A percentile compares a stretch with the other conserved stretches of the same genome.
These are phyloP conservation scores for Myotis vivesi DNA, from an alignment of 2,797 vertebrate species.

Conservation along the genomic window DNA sequence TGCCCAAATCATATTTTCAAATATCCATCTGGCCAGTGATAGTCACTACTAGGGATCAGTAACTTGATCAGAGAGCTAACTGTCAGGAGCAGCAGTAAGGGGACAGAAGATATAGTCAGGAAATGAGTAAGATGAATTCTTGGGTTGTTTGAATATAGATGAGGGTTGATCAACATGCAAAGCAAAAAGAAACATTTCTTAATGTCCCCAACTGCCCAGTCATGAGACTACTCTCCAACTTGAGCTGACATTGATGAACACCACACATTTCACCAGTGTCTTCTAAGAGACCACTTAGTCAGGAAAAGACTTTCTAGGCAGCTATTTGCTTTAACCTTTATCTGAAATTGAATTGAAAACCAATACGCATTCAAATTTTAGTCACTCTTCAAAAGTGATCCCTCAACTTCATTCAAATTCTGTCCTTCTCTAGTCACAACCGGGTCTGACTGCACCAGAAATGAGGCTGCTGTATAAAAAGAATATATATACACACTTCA, in stretches of 20 bases:
- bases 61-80: neutral
- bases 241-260: neutral
- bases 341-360: neutral
- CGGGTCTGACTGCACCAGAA: neutral
- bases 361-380: neutral
- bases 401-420: neutral
- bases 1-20: neutral
- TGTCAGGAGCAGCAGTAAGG: neutral
- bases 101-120: neutral
- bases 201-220: neutral
- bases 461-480: neutral
- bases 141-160: neutral
- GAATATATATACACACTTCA: neutral
- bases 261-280: neutral
- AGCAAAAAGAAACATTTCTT: neutral
- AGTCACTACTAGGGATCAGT: neutral
- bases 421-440: neutral
- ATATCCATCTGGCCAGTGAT: neutral
- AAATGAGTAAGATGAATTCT: neutral
- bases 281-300: neutral
- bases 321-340: neutral
- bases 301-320: neutral
- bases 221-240: neutral
- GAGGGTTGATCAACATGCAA: neutral
- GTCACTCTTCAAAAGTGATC: neutral